Percentiles rank a stretch among this genome's conserved stretches.
phyloP scores from a whole-genome alignment of 2,113 vertebrate species.

The Psittacus erithacus region DNA sequence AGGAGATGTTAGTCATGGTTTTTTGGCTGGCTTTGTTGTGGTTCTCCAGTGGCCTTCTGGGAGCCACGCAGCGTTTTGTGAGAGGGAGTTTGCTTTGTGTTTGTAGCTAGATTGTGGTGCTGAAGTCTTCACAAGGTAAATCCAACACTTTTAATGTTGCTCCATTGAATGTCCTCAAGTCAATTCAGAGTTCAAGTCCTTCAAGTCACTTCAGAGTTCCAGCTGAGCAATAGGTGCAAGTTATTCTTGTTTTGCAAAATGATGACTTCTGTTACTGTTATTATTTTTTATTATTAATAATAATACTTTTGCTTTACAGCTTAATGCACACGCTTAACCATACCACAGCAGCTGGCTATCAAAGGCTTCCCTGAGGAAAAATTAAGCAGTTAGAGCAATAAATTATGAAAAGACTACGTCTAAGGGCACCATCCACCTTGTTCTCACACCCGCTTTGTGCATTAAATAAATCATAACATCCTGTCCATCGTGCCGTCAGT shows the following conservation, averaged over 20 bases:
- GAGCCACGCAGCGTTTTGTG: fast-evolving
- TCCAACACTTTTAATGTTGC: neutral
- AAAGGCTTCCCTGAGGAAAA: slow-evolving; percentile 84
- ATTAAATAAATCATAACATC: slow-evolving; percentile 90
- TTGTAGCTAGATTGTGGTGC: neutral
- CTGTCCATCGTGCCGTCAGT: slow-evolving; percentile 82
- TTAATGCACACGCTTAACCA: slow-evolving; percentile 61
- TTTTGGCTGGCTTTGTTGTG: neutral
- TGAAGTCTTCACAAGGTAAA: slow-evolving; percentile 7
- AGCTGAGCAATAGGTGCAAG: neutral
- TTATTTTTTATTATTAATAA: slow-evolving; percentile 32
- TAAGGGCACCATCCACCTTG: slow-evolving; percentile 86
- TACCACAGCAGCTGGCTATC: slow-evolving; percentile 50
- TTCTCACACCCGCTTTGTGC: slow-evolving; percentile 80
- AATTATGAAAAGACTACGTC: slow-evolving; percentile 80
- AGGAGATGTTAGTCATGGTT: neutral
- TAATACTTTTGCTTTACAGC: slow-evolving; percentile 36
- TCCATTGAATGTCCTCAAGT: neutral
- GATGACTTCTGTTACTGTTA: neutral
- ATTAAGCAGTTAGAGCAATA: slow-evolving; percentile 82
- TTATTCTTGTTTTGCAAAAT: neutral
- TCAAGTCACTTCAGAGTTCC: neutral
- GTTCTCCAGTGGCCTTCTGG: slow-evolving; percentile 22
- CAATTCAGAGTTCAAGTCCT: neutral
- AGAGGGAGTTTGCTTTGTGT: slow-evolving; percentile 13